Base-by-base conservation (phyloP, 2,888 invertebrate species). In the Miltochrista miniata region DNA sequence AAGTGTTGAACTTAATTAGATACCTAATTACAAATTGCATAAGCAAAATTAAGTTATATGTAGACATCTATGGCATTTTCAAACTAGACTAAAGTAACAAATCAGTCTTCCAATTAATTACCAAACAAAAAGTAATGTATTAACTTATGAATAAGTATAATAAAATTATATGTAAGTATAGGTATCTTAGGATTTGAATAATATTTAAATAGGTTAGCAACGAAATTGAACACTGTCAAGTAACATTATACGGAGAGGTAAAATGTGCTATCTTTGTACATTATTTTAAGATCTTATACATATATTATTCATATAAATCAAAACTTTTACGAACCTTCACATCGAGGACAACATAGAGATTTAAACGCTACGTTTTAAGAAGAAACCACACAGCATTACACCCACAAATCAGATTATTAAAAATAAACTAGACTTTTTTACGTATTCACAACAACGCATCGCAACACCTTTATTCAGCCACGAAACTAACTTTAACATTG, bases 51-150 rank as follows among this genome's bases (percentile, higher is more conserved):
- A 83, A 72, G 70, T 81, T 72, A 73, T 68, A 77, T 70, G 82
- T 85, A 68, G 59, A 58, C 68, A 87, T 90, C 90, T 90, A 91
- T 91, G 91, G 91, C 91, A 90, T 90, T 89, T 83, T 87, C 86
- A 85, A 90, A 91, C 90, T 91, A 91, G 90, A 91, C 90, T 90
- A 90, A 79, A 89, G 82, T 90, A 91, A 90, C 88, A 87, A 90
- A 91, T 92, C 92, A 92, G 92, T 92, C 92, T 92, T 92, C 81
- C 78, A 87, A 83, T 81, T 62, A 83, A 87, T 83, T 87, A 89
- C 73, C 76, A 85, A 88, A 85, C 81, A 85, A 87, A 82, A 85
- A 81, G 79, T 81, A 82, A 80, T 73, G 71, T 74, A 73, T 80
- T 83, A 81, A 83, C 82, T 82, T 74, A 68, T 68, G 14, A 71